Percentiles rank a stretch among this genome's conserved stretches.
Evolutionary conservation across 2,113 vertebrate genomes (phyloP).

Genomic region (Chamaea fasciata): DNA sequence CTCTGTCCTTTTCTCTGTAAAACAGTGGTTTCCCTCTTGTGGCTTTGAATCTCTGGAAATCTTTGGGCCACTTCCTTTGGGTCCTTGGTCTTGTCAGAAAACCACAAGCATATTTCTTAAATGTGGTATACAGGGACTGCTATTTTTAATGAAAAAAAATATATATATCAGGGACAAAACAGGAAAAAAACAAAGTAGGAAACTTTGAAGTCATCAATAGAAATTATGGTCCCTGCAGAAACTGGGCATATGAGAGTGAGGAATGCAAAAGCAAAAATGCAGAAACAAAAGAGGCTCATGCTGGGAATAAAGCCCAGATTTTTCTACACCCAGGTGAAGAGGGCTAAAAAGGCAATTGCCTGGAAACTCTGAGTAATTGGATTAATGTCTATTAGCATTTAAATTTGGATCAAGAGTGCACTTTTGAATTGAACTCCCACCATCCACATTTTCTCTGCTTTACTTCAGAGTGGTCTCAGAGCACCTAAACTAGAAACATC

Average conservation of each 20-base stretch:
- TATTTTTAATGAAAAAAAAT: not conserved
- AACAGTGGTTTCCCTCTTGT: not conserved
- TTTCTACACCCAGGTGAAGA: not conserved
- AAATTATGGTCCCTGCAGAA: not conserved
- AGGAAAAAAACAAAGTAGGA: not conserved
- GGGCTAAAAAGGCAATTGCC: not conserved
- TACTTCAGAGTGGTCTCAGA: not conserved
- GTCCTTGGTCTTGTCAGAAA: not conserved
- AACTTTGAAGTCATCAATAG: not conserved
- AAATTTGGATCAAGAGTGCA: not conserved
- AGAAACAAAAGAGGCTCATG: not conserved
- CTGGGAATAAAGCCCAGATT: not conserved
- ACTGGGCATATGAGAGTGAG: not conserved
- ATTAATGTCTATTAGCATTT: not conserved
- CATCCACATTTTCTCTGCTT: not conserved
- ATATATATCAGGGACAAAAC: not conserved
- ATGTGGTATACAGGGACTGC: not conserved
- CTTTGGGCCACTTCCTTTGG: not conserved
- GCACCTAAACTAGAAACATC: not conserved
- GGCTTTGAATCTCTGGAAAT: not conserved
- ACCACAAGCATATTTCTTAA: not conserved
- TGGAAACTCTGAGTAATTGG: not conserved
- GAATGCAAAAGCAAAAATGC: not conserved
- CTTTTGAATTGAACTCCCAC: not conserved
- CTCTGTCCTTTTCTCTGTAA: not conserved